Evolutionary conservation across 2,797 vertebrate species (phyloP), one percentile per base, ranked within the genome.

Genomic region (Moxostoma hubbsi): DNA sequence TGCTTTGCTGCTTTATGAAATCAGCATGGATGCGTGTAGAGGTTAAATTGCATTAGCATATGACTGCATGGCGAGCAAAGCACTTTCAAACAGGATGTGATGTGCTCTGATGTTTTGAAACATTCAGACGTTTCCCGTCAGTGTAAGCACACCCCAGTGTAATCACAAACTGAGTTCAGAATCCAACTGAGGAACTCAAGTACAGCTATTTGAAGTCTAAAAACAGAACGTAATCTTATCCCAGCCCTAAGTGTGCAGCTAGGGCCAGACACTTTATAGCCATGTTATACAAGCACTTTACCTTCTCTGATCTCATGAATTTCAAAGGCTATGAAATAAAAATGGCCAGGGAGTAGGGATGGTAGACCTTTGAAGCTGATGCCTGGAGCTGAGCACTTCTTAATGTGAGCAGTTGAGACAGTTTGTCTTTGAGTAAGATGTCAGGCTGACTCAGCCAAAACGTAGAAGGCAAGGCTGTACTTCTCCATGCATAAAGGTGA

Each of bases 31-130:
- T 81, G 69, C 74, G 70, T 53, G 69, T 12, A 66, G 67, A 62
- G 47, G 75, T 75, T 82, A 69, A 82, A 83, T 69, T 80, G 81
- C 70, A 84, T 82, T 81, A 79, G 85, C 65, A 66, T 77, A 67
- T 16, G 13, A 69, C 65, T 57, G 78, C 13, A 53, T 53, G 5
- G 11, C 74, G 68, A 13, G 55, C 63, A 12, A 62, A 50, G 57
- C 46, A 4, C 63, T 66, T 64, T 45, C 16, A 79, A 69, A 62
- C 43, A 9, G 73, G 73, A 49, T 69, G 79, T 61, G 69, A 80
- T 75, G 59, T 9, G 49, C 76, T 73, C 11, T 7, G 72, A 61
- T 69, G 75, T 72, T 82, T 79, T 79, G 61, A 71, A 82, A 75
- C 80, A 24, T 75, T 82, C 64, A 77, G 77, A 80, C 81, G 50